Base-by-base conservation (phyloP, 1,140 invertebrate species). In the Pseudomyrmex cubaensis region DNA sequence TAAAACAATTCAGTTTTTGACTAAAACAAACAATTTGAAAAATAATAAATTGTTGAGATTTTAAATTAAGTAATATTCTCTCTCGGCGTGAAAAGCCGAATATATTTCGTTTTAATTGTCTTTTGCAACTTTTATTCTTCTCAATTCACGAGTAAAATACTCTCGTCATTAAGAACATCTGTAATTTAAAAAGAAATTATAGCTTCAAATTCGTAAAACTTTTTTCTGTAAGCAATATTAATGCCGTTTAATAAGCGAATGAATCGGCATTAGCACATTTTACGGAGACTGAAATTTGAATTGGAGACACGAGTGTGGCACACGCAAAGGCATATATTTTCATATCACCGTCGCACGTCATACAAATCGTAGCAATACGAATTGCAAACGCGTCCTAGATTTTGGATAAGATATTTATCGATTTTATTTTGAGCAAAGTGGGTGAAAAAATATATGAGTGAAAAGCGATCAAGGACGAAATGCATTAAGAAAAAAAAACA, bases 351-450 rank as follows among this genome's bases (percentile, higher is more conserved):
- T 56, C 12, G 35, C 17, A 12, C 15, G 64, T 70, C 22, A 57
- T 20, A 66, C 35, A 76, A 66, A 66, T n/a, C 50, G 25, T 52
- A 54, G 50, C 48, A 59, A 70, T 70, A 50, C 20, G 54, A 70
- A 70, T 80, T 70, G 64, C 44, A 72, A 80, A 80, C 22, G 66
- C 15, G 76, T 80, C n/a, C 44, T 12, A 80, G 44, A 72, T 80
- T 59, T 59, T 20, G 54, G 35, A 59, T 59, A 70, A 72, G 44
- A 70, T 72, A 72, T 59, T 80, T 59, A 70, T 72, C 76, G 46
- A n/a, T 8, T 80, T 80, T 50, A 70, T 80, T 80, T 8, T 20
- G 12, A 20, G 66, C 52, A 2, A 59, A 78, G 10, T 69, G 56
- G 13, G 22, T 15, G 9, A 2, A 67, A 54, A 46, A 17, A 54